Percentiles rank a stretch among this genome's conserved stretches.
These are phyloP conservation scores for Brachyhypopomus gauderio DNA, from an alignment of 2,113 vertebrate genomes.

Conservation along the genomic window DNA sequence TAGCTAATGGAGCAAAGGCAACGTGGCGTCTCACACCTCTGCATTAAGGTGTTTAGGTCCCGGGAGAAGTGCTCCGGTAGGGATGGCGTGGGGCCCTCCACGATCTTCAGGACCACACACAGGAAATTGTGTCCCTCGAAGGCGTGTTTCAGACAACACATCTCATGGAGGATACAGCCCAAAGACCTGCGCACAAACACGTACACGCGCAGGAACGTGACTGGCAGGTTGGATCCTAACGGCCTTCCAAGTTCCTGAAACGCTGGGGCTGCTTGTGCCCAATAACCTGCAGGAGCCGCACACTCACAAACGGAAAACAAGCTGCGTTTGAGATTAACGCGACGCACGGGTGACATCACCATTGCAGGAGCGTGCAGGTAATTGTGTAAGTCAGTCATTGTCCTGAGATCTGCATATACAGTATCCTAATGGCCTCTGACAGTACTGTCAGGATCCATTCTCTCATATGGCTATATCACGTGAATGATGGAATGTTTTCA, in stretches of 20 bases:
- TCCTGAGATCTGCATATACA: background rate
- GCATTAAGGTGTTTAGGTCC: conserved; percentile 76
- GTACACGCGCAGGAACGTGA: background rate
- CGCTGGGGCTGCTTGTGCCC: too few relatives aligned
- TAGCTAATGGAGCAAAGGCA: too few relatives aligned
- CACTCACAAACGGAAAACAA: background rate
- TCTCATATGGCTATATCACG: background rate
- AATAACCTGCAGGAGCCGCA: too few relatives aligned
- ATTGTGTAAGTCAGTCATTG: background rate
- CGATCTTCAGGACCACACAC: conserved; percentile 81
- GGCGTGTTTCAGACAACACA: conserved; percentile 84
- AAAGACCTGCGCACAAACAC: conserved; percentile 75
- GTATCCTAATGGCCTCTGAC: background rate
- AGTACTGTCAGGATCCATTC: background rate
- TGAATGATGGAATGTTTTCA: background rate
- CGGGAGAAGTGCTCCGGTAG: conserved; percentile 75
- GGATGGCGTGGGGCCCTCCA: conserved; percentile 79
- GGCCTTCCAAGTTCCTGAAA: too few relatives aligned
- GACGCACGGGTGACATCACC: background rate
- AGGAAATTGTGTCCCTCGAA: conserved; percentile 83
- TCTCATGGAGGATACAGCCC: conserved; percentile 86
- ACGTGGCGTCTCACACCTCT: conserved; percentile 65
- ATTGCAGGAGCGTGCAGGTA: background rate
- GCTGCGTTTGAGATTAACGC: background rate
- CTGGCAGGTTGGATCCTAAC: too few relatives aligned